phyloP scores from a whole-genome alignment of 2,113 vertebrate species.

The Carassius gibelio region DNA sequence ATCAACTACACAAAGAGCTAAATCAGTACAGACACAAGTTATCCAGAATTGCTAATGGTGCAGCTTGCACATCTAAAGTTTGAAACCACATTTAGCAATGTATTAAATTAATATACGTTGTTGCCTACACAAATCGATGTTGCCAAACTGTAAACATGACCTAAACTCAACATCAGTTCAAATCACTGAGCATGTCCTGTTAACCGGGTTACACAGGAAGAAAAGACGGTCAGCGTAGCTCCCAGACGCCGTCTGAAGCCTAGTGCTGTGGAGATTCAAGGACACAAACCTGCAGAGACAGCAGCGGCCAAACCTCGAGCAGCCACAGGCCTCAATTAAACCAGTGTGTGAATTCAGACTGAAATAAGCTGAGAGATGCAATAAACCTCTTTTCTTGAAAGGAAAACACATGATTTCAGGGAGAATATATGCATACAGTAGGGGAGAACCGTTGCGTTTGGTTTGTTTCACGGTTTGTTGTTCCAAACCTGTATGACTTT shows the following conservation, averaged over 20 bases:
- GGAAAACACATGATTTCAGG: too few relatives aligned
- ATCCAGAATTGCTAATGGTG: neutral
- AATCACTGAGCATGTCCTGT: too few relatives aligned
- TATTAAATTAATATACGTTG: too few relatives aligned
- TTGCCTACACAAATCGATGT: too few relatives aligned
- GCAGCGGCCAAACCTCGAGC: neutral
- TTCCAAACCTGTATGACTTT: too few relatives aligned
- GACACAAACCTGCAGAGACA: constrained; percentile 2
- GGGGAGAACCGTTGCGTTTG: too few relatives aligned
- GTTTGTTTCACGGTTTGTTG: too few relatives aligned
- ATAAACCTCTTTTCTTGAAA: neutral
- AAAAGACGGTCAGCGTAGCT: neutral
- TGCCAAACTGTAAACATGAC: too few relatives aligned
- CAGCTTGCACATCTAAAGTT: neutral
- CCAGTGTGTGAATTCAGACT: neutral
- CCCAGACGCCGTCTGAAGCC: neutral
- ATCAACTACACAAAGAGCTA: neutral
- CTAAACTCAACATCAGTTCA: too few relatives aligned
- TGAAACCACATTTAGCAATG: neutral
- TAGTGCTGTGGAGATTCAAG: neutral
- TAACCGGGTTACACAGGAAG: neutral
- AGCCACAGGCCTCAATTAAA: constrained; percentile 1
- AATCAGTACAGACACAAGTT: neutral
- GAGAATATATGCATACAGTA: too few relatives aligned
- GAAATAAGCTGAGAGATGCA: constrained; percentile 7